Evolutionary conservation across 2,113 vertebrate species (phyloP).

Genomic region (Chamaetylas fuelleborni): DNA sequence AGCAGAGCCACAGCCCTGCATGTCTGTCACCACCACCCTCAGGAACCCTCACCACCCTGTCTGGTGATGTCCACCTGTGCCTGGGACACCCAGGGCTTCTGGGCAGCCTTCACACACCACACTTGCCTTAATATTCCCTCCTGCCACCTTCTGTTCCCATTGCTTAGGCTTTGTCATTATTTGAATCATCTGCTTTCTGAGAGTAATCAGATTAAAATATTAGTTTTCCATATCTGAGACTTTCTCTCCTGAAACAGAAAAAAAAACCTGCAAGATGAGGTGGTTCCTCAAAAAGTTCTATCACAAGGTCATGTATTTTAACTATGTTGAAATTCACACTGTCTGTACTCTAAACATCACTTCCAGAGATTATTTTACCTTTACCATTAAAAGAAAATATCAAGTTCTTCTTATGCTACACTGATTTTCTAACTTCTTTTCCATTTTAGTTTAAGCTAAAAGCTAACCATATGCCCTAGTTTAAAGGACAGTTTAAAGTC

Average conservation of each 20-base stretch:
- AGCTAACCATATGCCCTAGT: background rate
- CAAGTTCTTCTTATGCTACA: constrained; percentile 1
- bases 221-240: constrained; percentile 7
- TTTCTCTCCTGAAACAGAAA: background rate
- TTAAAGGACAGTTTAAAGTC: background rate
- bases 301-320: background rate
- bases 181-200: constrained; percentile 22
- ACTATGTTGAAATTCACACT: background rate
- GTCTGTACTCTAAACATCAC: background rate
- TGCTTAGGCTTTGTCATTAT: constrained; percentile 18
- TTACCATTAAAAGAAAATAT: background rate
- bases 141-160: background rate
- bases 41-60: no score
- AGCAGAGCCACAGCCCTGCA: background rate
- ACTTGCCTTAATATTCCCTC: background rate
- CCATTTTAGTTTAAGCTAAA: constrained; percentile 35
- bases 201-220: constrained; percentile 60
- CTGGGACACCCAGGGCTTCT: background rate
- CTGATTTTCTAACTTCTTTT: constrained; percentile 36
- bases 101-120: background rate
- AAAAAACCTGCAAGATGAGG: constrained; percentile 3
- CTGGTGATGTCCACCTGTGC: background rate
- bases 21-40: background rate
- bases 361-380: background rate
- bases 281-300: constrained; percentile 25